Base-by-base conservation (phyloP, 2,888 invertebrate genomes). In the Nomada goodeniana region DNA sequence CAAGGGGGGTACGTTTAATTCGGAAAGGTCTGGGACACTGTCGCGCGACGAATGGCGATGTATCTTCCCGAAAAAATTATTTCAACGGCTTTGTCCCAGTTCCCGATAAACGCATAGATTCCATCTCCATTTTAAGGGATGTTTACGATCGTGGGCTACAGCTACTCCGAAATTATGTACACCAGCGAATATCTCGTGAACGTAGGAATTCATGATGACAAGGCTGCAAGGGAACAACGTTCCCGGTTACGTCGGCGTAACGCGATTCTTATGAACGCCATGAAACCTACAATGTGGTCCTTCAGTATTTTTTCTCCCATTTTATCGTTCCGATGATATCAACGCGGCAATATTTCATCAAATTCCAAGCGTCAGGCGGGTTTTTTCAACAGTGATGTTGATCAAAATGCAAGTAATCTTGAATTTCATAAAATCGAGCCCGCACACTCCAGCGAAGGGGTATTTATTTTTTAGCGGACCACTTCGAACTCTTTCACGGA, bases 21-120 rank as follows among this genome's bases (percentile, higher is more conserved):
- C 23, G 2, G 4, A 2, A 11, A 2, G 29, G 20, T 3, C 10
- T 4, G 20, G n/a, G 18, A 47, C 20, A 61, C 13, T 69, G 47
- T 64, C n/a, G 13, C 11, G n/a, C 36, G 63, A 2, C 10, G 13
- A 52, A 20, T 44, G 29, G 3, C 23, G 2, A 36, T 50, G 67
- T 11, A 42, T 55, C 61, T 63, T 36, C 13, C 11, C 15, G 42
- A 26, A 72, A 75, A 78, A 78, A 78, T 68, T 63, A 68, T 68
- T 68, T 68, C 60, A 68, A 74, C 78, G 68, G 68, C 55, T 67
- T 75, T 36, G 75, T 55, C 68, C 75, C 68, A 74, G 74, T 78
- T 78, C 74, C 63, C 55, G 68, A 68, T 50, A 47, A 59, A 44
- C 63, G 36, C 44, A 68, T 75, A 68, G 55, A 50, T 74, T 29